Conservation (phyloP, 2,113 vertebrate genomes). For the Clarias batrachus region DNA sequence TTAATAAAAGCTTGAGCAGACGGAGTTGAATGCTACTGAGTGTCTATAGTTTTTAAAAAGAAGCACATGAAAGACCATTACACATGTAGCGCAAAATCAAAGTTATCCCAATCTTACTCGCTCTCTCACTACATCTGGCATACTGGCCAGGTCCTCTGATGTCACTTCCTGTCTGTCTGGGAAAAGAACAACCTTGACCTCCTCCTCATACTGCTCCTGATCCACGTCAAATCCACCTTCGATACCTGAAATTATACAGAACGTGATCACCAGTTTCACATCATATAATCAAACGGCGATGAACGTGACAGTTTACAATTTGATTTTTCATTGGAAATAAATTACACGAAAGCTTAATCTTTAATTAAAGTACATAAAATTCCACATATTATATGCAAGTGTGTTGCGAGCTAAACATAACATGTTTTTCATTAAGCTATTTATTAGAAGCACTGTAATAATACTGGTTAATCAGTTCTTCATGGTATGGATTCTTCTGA, state of each 20-base stretch:
- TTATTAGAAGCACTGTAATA: neutral
- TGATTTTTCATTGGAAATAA: neutral
- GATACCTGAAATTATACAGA: conserved; percentile 75
- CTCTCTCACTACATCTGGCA: conserved; percentile 91
- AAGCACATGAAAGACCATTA: neutral
- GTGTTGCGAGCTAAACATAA: neutral
- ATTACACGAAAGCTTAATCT: neutral
- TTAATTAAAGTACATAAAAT: neutral
- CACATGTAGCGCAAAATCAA: neutral
- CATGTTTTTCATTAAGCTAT: neutral
- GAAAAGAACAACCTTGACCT: conserved; percentile 92
- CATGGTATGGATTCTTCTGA: neutral
- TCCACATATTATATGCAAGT: neutral
- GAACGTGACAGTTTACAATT: neutral
- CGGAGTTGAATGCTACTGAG: neutral
- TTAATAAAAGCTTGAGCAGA: neutral
- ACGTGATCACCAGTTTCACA: neutral
- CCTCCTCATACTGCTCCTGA: conserved; percentile 90
- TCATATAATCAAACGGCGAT: neutral
- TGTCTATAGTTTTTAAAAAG: neutral
- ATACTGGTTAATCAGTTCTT: neutral
- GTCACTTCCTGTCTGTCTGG: conserved; percentile 91
- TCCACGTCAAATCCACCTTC: conserved; percentile 97
- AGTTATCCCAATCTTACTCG: conserved; percentile 75
- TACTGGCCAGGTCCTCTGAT: conserved; percentile 81